Evolutionary conservation across 1,140 invertebrate species (phyloP), one percentile per base, ranked within the genome.

Genomic region (Drosophila dunni): DNA sequence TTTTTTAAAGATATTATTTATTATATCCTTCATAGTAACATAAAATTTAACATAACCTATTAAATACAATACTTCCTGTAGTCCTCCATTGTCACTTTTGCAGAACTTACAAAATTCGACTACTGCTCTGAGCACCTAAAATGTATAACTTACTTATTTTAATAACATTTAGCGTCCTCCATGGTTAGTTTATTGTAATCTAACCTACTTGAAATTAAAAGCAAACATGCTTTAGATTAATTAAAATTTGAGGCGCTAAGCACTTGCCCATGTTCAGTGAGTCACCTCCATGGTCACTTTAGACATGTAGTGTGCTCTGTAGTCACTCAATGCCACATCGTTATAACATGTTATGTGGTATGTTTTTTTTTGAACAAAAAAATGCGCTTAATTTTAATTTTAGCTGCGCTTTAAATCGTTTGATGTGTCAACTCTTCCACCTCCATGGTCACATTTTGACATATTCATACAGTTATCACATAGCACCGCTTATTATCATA

Each of bases 271-370:
- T 51, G 48, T 51, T 24, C 13, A 29, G 24, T 51, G 29, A 34
- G 24, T 7, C 50, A 53, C 50, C 50, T 53, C 50, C 50, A 53
- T 53, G 50, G 50, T 33, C 50, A 36, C n/a, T 50, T 50, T 13
- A 3, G 24, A 29, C 24, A 29, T 29, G 24, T 29, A 29, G 24
- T 29, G 24, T 29, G 24, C 24, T 29, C 24, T 29, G 24, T 5
- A 29, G 24, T 29, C 24, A 29, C 24, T 29, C 24, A 29, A 29
- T 29, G 24, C 24, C 24, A 0, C 3, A 29, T 29, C 24, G 6
- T 29, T 29, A 29, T 13, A 38, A 9, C 36, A 9, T 38, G 36
- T 10, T 38, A 9, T 38, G 10, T 9, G 7, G 36, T 7, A 7
- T n/a, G n/a, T n/a, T n/a, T n/a, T n/a, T n/a, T 38, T 17, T 38